These are phyloP conservation scores for Matsumyia berberina DNA, from an alignment of 2,888 invertebrate species.

Conservation along the genomic window DNA sequence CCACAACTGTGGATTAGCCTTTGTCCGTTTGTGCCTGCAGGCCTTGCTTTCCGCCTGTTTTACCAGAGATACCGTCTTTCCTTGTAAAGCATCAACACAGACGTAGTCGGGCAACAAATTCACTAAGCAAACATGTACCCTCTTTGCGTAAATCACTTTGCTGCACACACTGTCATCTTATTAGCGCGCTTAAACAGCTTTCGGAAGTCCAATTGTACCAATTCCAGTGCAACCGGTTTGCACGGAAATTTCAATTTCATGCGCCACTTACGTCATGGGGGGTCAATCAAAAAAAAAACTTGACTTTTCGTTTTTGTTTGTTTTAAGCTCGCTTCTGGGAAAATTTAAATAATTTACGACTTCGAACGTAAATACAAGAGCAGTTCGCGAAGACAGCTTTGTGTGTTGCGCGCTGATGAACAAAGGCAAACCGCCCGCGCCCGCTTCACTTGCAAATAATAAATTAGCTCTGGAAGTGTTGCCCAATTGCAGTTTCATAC, in stretches of 20 bases:
- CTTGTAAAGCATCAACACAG: too few relatives aligned
- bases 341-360: conserved; percentile 41
- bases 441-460: conserved; percentile 23
- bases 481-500: conserved; percentile 48
- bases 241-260: conserved; percentile 43
- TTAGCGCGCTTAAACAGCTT: not conserved
- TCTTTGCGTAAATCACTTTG: not conserved
- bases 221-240: conserved; percentile 28
- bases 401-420: conserved; percentile 21
- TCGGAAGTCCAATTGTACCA: conserved; percentile 60
- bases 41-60: too few relatives aligned
- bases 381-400: not conserved
- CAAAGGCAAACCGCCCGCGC: not conserved
- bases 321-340: conserved; percentile 18
- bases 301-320: conserved; percentile 18
- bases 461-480: conserved; percentile 29
- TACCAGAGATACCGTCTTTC: too few relatives aligned
- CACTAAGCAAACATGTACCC: too few relatives aligned
- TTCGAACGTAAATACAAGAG: conserved; percentile 17
- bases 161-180: not conserved
- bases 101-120: too few relatives aligned
- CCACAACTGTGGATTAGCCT: too few relatives aligned
- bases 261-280: conserved; percentile 45
- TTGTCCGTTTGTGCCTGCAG: too few relatives aligned
- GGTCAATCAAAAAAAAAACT: conserved; percentile 34